Base-by-base conservation (phyloP, 2,888 invertebrate genomes). In the Onchidella celtica region DNA sequence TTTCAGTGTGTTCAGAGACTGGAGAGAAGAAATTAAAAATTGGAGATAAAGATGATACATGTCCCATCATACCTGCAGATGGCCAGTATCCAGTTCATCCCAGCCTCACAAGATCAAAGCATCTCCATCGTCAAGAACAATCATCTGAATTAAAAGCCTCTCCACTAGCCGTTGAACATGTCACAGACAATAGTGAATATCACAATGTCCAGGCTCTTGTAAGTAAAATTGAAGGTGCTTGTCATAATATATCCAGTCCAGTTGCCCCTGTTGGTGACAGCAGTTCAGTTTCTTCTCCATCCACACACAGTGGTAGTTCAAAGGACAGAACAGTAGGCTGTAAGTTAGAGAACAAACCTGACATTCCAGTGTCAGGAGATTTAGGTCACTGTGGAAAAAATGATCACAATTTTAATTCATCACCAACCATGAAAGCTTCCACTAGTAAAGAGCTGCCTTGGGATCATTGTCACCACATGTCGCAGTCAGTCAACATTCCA, bases 1-100 rank as follows among this genome's bases (percentile, higher is more conserved):
- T 88, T 38, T 88, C 88, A 14, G 88, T 90, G 4, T 90, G 90
- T 78, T 88, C 90, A 17, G 90, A 90, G 79, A 89, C 89, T 3
- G 88, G 89, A 21, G 89, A 89, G 73, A 86, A 86, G 65, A 85
- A 84, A 57, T 66, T 83, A 27, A 80, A 66, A 68, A 27, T 32
- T 74, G 55, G 59, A 59, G 32, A 79, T 55, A 59, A 79, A 34
- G 32, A 27, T 47, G 21, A 76, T 57, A 47, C 83, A 74, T 17
- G 80, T 68, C 14, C 17, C 4, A 4, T 57, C 38, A 27, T 73
- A 84, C 29, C 83, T 88, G n/a, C 76, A 86, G 76, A 89, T 81
- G 87, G 86, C 9, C 87, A 83, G 47, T 89, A 89, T 78, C 88
- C 89, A 21, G 87, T 84, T 11, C 82, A 79, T 40, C 70, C 47